Base-by-base conservation (phyloP, 1,140 invertebrate genomes). In the Heliconius hewitsoni region DNA sequence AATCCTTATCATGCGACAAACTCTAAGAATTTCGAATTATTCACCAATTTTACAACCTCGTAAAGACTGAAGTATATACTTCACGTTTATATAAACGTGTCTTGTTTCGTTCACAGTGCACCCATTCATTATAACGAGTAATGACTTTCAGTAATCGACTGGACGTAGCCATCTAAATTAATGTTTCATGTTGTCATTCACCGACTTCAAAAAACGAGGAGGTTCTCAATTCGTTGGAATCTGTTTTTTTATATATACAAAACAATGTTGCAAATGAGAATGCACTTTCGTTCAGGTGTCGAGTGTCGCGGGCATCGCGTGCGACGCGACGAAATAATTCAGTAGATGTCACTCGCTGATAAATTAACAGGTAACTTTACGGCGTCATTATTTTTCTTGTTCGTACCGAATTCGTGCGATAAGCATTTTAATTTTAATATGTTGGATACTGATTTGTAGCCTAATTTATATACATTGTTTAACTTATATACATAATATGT, bases 111-210 rank as follows among this genome's bases (percentile, higher is more conserved):
- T 42, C 23, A 75, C 42, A 79, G 66, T 52, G 46, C 34, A 66
- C 13, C 66, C 80, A 78, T 85, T 80, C 78, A 60, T 85, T 83
- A 81, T 50, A 74, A 70, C 30, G 78, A 83, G 76, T 85, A 85
- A 85, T 79, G 78, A 75, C 66, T 80, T 83, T 80, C n/a, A 80
- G 80, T 82, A 79, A 80, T 80, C 82, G 80, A 71, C 57, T 66
- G 55, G 84, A 85, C 82, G 80, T 77, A 71, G 71, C 74, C 37
- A 75, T 81, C 80, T 78, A 76, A 80, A 83, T 84, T 77, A 66
- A 71, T 60, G 46, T 19, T 27, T 8, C 52, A 23, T 55, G 18
- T 76, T 71, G 73, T 70, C 70, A 75, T 46, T 46, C 42, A 46
- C 42, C 13, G 42, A 46, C 42, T 46, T 46, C 42, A 46, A 46